Evolutionary conservation across 2,797 vertebrate species (phyloP).

Genomic region (Rhinichthys osculus): DNA sequence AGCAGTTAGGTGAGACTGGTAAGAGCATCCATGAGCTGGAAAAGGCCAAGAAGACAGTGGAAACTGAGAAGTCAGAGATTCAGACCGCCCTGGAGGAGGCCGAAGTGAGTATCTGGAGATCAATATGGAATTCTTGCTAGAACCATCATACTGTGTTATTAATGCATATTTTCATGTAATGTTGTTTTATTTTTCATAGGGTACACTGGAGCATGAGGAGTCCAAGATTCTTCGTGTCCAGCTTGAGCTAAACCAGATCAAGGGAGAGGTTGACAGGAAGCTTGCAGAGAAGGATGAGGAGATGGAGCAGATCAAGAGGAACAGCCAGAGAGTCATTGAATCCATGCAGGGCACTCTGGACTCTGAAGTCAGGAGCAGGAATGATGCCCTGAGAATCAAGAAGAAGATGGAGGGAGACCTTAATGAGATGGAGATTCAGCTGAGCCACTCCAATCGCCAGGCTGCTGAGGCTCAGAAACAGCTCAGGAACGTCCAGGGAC

Average conservation of each 20-base stretch:
- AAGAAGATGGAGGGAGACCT: conserved; percentile 91
- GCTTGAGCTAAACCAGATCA: too few relatives aligned
- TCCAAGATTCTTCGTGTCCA: too few relatives aligned
- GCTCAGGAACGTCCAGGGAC: conserved; percentile 78
- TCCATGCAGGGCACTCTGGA: conserved; percentile 85
- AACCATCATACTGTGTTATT: too few relatives aligned
- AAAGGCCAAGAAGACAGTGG: conserved; percentile 80
- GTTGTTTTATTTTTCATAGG: too few relatives aligned
- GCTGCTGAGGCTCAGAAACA: conserved; percentile 26
- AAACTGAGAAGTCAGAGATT: conserved; percentile 81
- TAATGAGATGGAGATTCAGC: conserved; percentile 89
- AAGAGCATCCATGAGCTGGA: conserved; percentile 85
- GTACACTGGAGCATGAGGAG: too few relatives aligned
- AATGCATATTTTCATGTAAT: too few relatives aligned
- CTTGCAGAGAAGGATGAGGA: conserved; percentile 89
- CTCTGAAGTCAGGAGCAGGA: conserved; percentile 86
- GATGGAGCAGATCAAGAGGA: conserved; percentile 89
- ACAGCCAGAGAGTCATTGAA: conserved; percentile 82
- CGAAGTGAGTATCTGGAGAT: too few relatives aligned
- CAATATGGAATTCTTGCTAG: too few relatives aligned
- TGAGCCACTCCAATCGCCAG: conserved; percentile 78
- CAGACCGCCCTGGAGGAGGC: too few relatives aligned
- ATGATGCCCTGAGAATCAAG: conserved; percentile 87
- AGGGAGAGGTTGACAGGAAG: conserved; percentile 59
- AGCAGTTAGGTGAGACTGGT: conserved; percentile 84